Percentiles rank a stretch among this genome's conserved stretches.
phyloP scores from a whole-genome alignment of 2,797 vertebrate genomes.

The Coracias cyanogaster region DNA sequence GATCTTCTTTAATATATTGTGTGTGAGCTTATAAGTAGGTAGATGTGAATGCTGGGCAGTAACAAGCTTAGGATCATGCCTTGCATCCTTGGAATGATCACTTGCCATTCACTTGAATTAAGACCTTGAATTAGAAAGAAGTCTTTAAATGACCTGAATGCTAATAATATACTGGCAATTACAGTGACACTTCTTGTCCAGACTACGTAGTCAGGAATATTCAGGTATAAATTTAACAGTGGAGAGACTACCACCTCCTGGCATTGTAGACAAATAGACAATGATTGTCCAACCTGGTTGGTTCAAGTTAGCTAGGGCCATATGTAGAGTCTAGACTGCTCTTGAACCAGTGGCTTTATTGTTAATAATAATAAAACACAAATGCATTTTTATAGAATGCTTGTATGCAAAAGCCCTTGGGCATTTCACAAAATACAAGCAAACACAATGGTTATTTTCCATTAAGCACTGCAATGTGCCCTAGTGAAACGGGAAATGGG shows the following conservation, averaged over 20 bases:
- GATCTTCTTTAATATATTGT: neutral
- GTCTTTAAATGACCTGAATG: neutral
- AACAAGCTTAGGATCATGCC: neutral
- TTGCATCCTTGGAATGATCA: neutral
- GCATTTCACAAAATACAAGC: neutral
- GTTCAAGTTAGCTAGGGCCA: neutral
- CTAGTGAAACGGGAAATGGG: neutral
- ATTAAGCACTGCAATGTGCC: neutral
- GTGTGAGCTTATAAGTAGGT: neutral
- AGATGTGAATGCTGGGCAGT: neutral
- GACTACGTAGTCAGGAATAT: neutral
- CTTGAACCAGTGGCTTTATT: neutral
- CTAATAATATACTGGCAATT: neutral
- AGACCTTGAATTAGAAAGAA: neutral
- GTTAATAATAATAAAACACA: neutral
- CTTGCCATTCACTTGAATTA: neutral
- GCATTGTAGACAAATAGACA: neutral
- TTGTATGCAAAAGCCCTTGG: neutral
- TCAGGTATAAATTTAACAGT: neutral
- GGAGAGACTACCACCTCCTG: neutral
- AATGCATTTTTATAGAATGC: conserved; percentile 8
- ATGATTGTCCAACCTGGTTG: neutral
- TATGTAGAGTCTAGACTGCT: neutral
- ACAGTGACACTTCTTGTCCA: neutral
- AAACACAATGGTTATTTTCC: neutral